phyloP scores from a whole-genome alignment of 2,888 invertebrate species.

The Ptilodon capucinus region DNA sequence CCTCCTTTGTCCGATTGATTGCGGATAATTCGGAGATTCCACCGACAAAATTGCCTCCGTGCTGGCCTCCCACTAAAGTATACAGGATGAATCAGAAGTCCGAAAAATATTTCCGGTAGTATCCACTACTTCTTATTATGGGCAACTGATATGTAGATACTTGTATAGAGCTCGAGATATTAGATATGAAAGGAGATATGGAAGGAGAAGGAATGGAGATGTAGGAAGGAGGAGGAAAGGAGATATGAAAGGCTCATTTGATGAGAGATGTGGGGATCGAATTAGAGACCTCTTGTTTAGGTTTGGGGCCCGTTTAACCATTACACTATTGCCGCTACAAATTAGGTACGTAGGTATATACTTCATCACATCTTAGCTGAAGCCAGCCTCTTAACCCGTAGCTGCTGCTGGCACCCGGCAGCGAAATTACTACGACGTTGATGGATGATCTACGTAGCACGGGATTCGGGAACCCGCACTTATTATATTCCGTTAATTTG shows the following conservation, averaged over 20 bases:
- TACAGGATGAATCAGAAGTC: too few relatives aligned
- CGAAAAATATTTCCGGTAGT: too few relatives aligned
- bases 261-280: too few relatives aligned
- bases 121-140: too few relatives aligned
- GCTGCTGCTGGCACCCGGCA: conserved; percentile 21
- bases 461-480: conserved; percentile 25
- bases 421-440: conserved; percentile 47
- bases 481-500: conserved; percentile 1
- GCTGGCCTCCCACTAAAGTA: conserved; percentile 26
- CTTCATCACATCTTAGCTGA: background rate
- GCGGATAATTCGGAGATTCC: conserved; percentile 67
- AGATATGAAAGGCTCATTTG: too few relatives aligned
- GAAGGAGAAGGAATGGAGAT: too few relatives aligned
- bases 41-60: conserved; percentile 58
- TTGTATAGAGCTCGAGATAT: background rate
- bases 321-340: too few relatives aligned
- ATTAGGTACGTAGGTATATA: background rate
- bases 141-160: too few relatives aligned
- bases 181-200: too few relatives aligned
- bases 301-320: too few relatives aligned
- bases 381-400: conserved; percentile 1
- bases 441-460: conserved; percentile 43
- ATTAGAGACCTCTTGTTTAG: too few relatives aligned
- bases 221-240: too few relatives aligned
- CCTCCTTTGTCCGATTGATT: conserved; percentile 73